Evolutionary conservation across 2,797 vertebrate genomes (phyloP).

Genomic region (Eremophila alpestris): DNA sequence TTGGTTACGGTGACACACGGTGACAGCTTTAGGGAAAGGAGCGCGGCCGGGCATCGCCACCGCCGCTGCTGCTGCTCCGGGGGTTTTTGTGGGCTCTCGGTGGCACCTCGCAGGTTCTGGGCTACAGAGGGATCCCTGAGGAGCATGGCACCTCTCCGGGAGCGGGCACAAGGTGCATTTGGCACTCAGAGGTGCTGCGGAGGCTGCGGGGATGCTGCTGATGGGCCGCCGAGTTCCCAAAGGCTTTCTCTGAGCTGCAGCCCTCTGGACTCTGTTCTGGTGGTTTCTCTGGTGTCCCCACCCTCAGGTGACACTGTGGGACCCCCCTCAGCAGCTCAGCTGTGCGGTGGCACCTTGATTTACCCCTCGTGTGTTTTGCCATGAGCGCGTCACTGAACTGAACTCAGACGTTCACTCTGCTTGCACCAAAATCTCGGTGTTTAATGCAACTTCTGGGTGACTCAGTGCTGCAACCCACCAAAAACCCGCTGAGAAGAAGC

Average conservation of each 20-base stretch:
- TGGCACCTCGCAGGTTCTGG: background rate
- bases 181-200: background rate
- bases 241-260: background rate
- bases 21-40: background rate
- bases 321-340: background rate
- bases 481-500: background rate
- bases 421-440: background rate
- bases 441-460: background rate
- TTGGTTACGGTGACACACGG: background rate
- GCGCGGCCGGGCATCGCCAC: background rate
- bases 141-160: fast-evolving
- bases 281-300: background rate
- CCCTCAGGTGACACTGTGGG: background rate
- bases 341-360: background rate
- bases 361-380: background rate
- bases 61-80: background rate
- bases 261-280: background rate
- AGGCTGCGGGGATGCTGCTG: background rate
- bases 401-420: background rate
- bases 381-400: fast-evolving
- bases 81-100: background rate
- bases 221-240: background rate
- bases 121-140: fast-evolving
- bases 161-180: background rate
- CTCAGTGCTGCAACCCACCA: background rate